Evolutionary conservation across 2,113 vertebrate species (phyloP).

Genomic region (Archocentrus centrarchus): DNA sequence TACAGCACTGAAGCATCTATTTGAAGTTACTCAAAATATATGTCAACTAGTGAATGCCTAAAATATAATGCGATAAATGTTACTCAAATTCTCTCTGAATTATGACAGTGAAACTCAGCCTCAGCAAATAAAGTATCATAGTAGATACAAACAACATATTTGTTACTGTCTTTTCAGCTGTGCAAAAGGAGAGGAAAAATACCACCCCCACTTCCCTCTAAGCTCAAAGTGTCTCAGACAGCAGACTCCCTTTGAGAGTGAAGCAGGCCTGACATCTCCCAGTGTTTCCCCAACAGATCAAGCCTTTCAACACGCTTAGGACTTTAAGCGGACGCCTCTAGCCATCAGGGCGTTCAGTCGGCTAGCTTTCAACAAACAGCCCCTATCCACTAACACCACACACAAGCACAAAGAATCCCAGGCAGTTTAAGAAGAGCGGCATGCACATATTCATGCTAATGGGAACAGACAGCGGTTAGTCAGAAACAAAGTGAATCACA

Average conservation of each 20-base stretch:
- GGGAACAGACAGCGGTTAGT: conserved; percentile 80
- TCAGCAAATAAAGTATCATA: conserved; percentile 44
- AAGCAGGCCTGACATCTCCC: conserved; percentile 68
- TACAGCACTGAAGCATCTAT: not conserved
- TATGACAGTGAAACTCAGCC: conserved; percentile 6
- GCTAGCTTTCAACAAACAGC: conserved; percentile 63
- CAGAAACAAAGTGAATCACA: conserved; percentile 82
- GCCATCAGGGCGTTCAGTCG: conserved; percentile 61
- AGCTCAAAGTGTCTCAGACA: conserved; percentile 63
- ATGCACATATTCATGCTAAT: conserved; percentile 74
- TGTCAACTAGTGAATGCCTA: not conserved
- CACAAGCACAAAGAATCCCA: conserved; percentile 53
- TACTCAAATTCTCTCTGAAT: conserved; percentile 13
- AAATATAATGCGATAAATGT: conserved; percentile 7
- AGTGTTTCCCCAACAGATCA: conserved; percentile 71
- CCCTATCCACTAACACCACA: conserved; percentile 50
- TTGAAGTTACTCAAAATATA: conserved; percentile 1
- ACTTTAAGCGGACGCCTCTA: conserved; percentile 66
- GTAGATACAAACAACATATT: conserved; percentile 41
- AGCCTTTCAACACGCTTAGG: conserved; percentile 66
- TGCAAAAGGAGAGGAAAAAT: conserved; percentile 15
- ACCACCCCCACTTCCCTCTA: conserved; percentile 52
- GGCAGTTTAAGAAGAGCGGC: conserved; percentile 62
- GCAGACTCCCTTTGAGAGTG: conserved; percentile 61
- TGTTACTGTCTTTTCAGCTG: conserved; percentile 31